Conservation (phyloP, 2,113 vertebrate species). For the Solea senegalensis region DNA sequence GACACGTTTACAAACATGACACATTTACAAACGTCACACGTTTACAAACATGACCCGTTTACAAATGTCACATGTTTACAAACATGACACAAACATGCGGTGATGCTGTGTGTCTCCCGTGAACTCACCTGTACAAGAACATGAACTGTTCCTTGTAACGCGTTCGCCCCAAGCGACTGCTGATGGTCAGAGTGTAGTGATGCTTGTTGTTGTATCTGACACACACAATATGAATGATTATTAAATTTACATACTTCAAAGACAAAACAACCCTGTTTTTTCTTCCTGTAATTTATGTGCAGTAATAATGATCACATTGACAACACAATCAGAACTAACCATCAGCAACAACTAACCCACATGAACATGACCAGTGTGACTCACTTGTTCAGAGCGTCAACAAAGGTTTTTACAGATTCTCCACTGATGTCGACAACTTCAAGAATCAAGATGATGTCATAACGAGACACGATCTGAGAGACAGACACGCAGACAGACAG, state of each 20-base stretch:
- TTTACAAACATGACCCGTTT: too few species aligned
- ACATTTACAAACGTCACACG: too few species aligned
- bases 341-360: too few species aligned
- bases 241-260: too few species aligned
- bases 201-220: slow-evolving; percentile 59
- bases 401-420: slow-evolving; percentile 56
- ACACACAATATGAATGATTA: background rate
- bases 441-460: slow-evolving; percentile 76
- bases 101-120: too few species aligned
- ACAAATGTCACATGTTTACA: too few species aligned
- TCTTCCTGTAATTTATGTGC: too few species aligned
- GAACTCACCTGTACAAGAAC: slow-evolving; percentile 73
- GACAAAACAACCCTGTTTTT: too few species aligned
- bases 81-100: background rate
- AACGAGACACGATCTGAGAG: slow-evolving; percentile 72
- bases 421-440: slow-evolving; percentile 74
- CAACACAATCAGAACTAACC: too few species aligned
- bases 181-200: slow-evolving; percentile 68
- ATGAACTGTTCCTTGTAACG: slow-evolving; percentile 80
- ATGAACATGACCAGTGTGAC: background rate
- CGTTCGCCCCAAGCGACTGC: slow-evolving; percentile 65
- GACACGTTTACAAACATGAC: too few species aligned
- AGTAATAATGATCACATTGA: too few species aligned
- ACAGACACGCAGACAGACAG: background rate
- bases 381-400: slow-evolving; percentile 73